Evolutionary conservation across 2,797 vertebrate species (phyloP).

Genomic region (Muscicapa striata): DNA sequence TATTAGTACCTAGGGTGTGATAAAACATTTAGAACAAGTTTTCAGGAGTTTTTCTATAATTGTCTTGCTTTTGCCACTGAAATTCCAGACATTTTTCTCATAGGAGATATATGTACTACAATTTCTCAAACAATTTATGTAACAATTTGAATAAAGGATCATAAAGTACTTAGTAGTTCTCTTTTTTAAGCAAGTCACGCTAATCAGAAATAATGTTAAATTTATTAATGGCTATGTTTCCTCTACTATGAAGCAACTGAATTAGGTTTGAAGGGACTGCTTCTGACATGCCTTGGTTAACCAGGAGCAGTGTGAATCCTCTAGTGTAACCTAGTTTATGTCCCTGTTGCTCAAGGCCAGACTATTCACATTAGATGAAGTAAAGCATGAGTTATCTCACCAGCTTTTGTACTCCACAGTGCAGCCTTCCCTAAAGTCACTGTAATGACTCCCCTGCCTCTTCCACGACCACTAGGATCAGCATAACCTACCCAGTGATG

Average conservation of each 20-base stretch:
- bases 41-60: constrained; percentile 8
- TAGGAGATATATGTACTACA: background rate
- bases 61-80: background rate
- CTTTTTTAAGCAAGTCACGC: background rate
- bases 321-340: background rate
- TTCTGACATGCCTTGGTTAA: background rate
- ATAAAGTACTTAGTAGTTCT: background rate
- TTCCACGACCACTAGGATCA: background rate
- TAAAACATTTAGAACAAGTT: constrained; percentile 18
- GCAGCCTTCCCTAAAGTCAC: background rate
- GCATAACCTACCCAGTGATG: accelerated
- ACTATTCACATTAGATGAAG: background rate
- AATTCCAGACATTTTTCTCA: background rate
- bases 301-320: background rate
- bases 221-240: background rate
- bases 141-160: background rate
- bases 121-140: constrained; percentile 4
- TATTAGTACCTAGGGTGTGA: constrained; percentile 28
- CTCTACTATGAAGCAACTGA: background rate
- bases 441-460: background rate
- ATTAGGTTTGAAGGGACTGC: background rate
- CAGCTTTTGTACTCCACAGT: background rate
- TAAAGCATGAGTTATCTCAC: background rate
- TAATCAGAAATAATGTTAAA: background rate
- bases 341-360: background rate